Percentiles rank a stretch among this genome's conserved stretches.
Evolutionary conservation across 2,888 invertebrate genomes (phyloP).

Genomic region (Pandemis cinnamomeana): DNA sequence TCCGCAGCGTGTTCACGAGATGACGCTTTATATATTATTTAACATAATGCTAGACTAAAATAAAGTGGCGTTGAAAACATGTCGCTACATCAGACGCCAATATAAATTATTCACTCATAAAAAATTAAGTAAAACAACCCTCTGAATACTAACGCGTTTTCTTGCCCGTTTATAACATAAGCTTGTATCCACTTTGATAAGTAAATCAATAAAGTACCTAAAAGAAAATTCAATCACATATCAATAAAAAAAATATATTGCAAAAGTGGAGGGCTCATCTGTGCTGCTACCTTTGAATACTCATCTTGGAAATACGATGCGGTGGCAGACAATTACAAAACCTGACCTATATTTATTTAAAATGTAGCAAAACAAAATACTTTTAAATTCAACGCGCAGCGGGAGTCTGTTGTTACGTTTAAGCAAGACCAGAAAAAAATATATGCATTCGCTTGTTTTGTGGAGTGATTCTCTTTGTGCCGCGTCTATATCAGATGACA

Average conservation of each 20-base stretch:
- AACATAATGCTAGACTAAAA: not conserved
- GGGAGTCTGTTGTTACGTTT: not conserved
- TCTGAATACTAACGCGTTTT: constrained; percentile 3
- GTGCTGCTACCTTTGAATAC: too few species aligned
- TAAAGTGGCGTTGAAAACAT: constrained; percentile 1
- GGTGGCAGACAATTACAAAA: too few species aligned
- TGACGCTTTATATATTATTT: not conserved
- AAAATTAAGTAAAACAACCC: not conserved
- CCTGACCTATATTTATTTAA: too few species aligned
- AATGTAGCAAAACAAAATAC: too few species aligned
- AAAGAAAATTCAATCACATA: too few species aligned
- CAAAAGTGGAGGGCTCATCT: too few species aligned
- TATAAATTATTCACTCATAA: not conserved
- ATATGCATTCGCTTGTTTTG: constrained; percentile 14
- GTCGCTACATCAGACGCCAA: not conserved
- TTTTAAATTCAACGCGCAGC: not conserved
- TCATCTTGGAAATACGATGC: too few species aligned
- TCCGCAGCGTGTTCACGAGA: not conserved
- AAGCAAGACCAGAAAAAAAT: not conserved
- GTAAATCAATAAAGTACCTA: too few species aligned
- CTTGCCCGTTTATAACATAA: not conserved
- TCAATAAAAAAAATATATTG: too few species aligned
- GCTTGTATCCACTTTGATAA: not conserved
- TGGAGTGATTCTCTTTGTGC: not conserved
- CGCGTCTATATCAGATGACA: constrained; percentile 15